These are phyloP conservation scores for Pentamera pediparva DNA, from an alignment of 53 echinoderm and acorn worm species.

Conservation along the genomic window DNA sequence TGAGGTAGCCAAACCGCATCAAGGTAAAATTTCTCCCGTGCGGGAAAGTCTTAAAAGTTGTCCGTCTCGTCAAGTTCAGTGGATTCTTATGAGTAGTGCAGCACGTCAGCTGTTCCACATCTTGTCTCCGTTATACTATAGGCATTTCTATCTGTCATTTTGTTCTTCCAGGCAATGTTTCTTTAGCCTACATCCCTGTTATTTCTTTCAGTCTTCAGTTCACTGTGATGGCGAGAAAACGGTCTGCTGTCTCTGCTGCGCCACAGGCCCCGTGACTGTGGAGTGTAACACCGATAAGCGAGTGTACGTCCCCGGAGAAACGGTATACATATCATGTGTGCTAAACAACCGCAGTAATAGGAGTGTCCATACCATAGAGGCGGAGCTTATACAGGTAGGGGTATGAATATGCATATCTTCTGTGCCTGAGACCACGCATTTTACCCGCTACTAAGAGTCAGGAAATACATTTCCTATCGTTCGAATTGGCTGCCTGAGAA, in stretches of 20 bases:
- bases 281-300: slow-evolving; percentile 82
- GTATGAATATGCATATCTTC: neutral
- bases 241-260: slow-evolving; percentile 94
- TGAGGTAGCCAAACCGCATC: too few species aligned
- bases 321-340: slow-evolving; percentile 74
- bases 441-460: too few species aligned
- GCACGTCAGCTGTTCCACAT: neutral
- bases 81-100: neutral
- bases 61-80: neutral
- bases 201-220: slow-evolving; percentile 52
- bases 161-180: neutral
- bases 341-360: slow-evolving; percentile 89
- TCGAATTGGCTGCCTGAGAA: neutral
- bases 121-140: neutral
- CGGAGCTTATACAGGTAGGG: slow-evolving; percentile 89
- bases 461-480: neutral
- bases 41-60: neutral
- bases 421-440: too few species aligned
- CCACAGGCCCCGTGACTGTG: slow-evolving; percentile 85
- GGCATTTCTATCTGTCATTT: neutral
- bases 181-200: too few species aligned
- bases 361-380: slow-evolving; percentile 80
- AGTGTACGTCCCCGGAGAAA: slow-evolving; percentile 88
- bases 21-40: neutral
- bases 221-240: slow-evolving; percentile 85